Evolutionary conservation across 1,140 invertebrate species (phyloP).

Genomic region (Hypsibius dujardini): DNA sequence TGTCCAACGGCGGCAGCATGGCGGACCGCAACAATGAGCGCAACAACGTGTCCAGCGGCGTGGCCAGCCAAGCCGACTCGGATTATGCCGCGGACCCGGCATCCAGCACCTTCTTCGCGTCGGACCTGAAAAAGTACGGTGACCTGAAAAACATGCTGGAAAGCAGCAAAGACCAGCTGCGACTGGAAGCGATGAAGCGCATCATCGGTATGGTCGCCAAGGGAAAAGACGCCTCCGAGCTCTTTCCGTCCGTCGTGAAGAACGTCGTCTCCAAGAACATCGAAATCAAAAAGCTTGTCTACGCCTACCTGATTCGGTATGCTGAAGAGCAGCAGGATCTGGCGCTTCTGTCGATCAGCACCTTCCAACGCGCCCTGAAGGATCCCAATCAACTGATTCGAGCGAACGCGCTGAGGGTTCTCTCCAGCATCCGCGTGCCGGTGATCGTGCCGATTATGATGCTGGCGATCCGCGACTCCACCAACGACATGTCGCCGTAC

Average conservation of each 20-base stretch:
- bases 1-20: not conserved
- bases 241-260: constrained; percentile 97
- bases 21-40: not conserved
- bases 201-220: constrained; percentile 98
- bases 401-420: constrained; percentile 83
- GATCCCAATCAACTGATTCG: constrained; percentile 96
- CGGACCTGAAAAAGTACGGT: constrained; percentile 73
- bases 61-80: constrained; percentile 40
- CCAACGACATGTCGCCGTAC: constrained; percentile 95
- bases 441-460: constrained; percentile 98
- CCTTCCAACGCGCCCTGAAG: constrained; percentile 92
- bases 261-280: constrained; percentile 99
- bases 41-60: constrained; percentile 1
- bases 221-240: constrained; percentile 87
- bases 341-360: constrained; percentile 88
- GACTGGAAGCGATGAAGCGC: constrained; percentile 96
- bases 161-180: constrained; percentile 85
- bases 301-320: constrained; percentile 92
- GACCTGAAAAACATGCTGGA: constrained; percentile 69
- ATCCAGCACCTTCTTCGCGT: constrained; percentile 70
- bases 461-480: constrained; percentile 86
- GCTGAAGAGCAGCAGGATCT: constrained; percentile 97
- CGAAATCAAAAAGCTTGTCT: constrained; percentile 92
- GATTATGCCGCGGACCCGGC: constrained; percentile 60
- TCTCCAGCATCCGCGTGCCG: constrained; percentile 85